Evolutionary conservation across 2,113 vertebrate genomes (phyloP).

Genomic region (Sylvia atricapilla): DNA sequence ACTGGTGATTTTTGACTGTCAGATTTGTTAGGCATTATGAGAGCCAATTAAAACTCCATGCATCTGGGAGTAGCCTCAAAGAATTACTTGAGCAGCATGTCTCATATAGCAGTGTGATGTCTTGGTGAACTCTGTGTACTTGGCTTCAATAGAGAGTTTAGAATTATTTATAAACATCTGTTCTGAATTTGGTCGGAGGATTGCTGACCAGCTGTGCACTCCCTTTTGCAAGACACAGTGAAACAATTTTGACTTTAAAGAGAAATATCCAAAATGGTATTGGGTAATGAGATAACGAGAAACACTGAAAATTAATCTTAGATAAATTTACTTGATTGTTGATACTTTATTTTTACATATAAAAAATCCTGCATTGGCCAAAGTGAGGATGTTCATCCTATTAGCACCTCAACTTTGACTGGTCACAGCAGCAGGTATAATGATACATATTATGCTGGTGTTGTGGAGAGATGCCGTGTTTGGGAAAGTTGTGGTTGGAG

Average conservation of each 20-base stretch:
- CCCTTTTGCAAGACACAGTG: neutral
- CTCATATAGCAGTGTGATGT: neutral
- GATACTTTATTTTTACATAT: neutral
- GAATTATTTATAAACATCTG: constrained; percentile 51
- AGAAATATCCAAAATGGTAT: neutral
- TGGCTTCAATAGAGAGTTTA: constrained; percentile 4
- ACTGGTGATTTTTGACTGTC: neutral
- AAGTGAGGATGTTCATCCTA: neutral
- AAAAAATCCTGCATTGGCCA: neutral
- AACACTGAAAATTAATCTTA: neutral
- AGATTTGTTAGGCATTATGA: neutral
- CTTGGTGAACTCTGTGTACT: constrained; percentile 47
- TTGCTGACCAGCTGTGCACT: neutral
- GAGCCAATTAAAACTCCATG: neutral
- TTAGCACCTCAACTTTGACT: neutral
- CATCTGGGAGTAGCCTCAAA: neutral
- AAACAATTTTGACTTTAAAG: neutral
- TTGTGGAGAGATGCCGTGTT: neutral
- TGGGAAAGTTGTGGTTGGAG: neutral
- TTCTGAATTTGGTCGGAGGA: constrained; percentile 30
- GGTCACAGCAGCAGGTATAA: neutral
- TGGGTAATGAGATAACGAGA: neutral
- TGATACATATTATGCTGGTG: neutral
- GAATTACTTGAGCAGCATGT: neutral
- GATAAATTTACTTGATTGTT: neutral